A percentile compares a stretch with the other conserved stretches of the same genome.
Conservation (phyloP, 2,797 vertebrate genomes). For the Myotis planiceps region DNA sequence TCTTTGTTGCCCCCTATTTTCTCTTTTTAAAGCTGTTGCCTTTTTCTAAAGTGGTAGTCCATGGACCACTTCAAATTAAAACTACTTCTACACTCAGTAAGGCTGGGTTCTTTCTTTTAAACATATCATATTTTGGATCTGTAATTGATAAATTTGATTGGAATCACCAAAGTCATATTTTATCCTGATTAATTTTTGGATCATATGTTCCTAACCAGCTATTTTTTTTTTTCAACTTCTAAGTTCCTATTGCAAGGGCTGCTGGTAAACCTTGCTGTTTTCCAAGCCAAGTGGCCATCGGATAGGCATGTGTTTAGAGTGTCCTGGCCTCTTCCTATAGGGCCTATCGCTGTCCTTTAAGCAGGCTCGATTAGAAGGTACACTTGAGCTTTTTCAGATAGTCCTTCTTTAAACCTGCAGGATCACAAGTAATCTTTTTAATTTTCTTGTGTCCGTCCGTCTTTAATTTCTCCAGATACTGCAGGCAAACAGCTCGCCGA, state of each 20-base stretch:
- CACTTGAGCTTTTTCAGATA: slow-evolving; percentile 73
- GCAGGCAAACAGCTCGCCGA: slow-evolving; percentile 86
- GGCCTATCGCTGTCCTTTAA: slow-evolving; percentile 75
- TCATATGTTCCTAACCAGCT: slow-evolving; percentile 45
- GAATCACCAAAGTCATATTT: slow-evolving; percentile 37
- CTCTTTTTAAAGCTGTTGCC: neutral
- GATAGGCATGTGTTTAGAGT: slow-evolving; percentile 21
- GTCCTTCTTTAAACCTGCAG: slow-evolving; percentile 83
- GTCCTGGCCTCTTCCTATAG: slow-evolving; percentile 53
- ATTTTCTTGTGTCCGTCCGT: slow-evolving; percentile 88
- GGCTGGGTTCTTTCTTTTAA: slow-evolving; percentile 55
- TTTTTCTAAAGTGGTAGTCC: neutral
- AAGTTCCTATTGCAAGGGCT: neutral
- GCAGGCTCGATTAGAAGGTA: slow-evolving; percentile 70
- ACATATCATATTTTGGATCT: slow-evolving; percentile 55
- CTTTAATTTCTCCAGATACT: slow-evolving; percentile 88
- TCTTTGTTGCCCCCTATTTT: neutral
- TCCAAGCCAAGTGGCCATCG: neutral
- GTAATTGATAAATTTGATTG: slow-evolving; percentile 45
- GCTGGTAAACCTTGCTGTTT: slow-evolving; percentile 34
- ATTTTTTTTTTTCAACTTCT: neutral
- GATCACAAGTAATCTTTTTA: slow-evolving; percentile 87
- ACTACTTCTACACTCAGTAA: neutral
- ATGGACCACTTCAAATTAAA: neutral
- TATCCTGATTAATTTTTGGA: slow-evolving; percentile 58